Base-by-base conservation (phyloP, 2,113 vertebrate genomes). In the Rhodinocichla rosea region DNA sequence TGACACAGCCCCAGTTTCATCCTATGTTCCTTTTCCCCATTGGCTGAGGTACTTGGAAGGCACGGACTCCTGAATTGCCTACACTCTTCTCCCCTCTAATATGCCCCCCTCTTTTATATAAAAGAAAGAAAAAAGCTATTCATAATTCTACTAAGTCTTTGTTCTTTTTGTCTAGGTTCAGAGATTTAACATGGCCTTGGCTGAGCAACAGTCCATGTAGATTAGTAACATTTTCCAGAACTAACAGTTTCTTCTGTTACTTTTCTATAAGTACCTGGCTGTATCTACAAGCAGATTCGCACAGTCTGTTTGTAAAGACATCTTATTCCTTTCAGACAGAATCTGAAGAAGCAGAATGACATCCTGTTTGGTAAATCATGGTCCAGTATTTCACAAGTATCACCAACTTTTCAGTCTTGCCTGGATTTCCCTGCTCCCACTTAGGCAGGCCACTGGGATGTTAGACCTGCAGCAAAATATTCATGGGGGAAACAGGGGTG, bases 401-500 rank as follows among this genome's bases (percentile, higher is more conserved):
- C 17, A 47, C 37, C 15, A 40, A 2, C 39, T 78, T 67, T n/a
- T 78, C 39, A 39, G 23, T n/a, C 32, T 75, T 82, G 10, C 40
- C 18, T 70, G 73, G 10, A 74, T 65, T 91, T 92, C 70, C 19
- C 14, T 69, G 32, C 23, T 86, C 3, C 39, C 30, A 24, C 37
- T 53, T 80, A 40, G 22, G 24, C 22, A 64, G 45, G 9, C 28
- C 44, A 23, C 22, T 2, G 6, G 10, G 32, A 28, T 76, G 14
- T 76, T 68, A 53, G 49, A 68, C 35, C 32, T 3, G 1, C 33
- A 80, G 45, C 21, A 44, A 75, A 10, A 55, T 91, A 84, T 87
- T 35, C 2, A 0, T 18, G 35, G 45, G n/a, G 15, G 16, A 12
- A 85, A 4, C 19, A 64, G 32, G 3, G 7, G 2, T 83, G 15